These are phyloP conservation scores for Acleris laterana DNA, from an alignment of 2,888 invertebrate genomes.

Conservation along the genomic window DNA sequence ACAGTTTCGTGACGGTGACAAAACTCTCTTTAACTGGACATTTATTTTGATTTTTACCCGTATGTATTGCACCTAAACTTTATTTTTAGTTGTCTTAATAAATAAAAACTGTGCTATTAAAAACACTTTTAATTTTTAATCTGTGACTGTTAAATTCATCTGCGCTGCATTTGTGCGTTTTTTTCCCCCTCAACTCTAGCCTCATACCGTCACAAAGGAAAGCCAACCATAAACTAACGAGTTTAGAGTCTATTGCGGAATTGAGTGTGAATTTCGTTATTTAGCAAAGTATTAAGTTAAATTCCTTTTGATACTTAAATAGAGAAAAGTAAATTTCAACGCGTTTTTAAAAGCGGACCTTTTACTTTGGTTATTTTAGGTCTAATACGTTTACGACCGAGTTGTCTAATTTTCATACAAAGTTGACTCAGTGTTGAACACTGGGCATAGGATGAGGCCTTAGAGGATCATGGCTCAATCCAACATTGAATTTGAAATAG, in stretches of 20 bases:
- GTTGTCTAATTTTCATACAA: neutral
- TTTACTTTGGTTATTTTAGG: slow-evolving; percentile 1
- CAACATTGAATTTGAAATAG: no score
- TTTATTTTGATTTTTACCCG: no score
- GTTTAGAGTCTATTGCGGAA: neutral
- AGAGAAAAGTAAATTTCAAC: slow-evolving; percentile 17
- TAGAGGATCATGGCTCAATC: no score
- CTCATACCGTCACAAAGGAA: slow-evolving; percentile 18
- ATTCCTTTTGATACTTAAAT: slow-evolving; percentile 34
- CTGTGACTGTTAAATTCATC: slow-evolving; percentile 31
- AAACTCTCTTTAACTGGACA: no score
- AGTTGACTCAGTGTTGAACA: neutral
- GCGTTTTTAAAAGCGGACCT: slow-evolving; percentile 26
- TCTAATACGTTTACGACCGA: neutral
- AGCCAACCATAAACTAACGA: neutral
- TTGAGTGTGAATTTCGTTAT: slow-evolving; percentile 3
- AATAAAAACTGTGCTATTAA: no score
- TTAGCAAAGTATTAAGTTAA: slow-evolving; percentile 30
- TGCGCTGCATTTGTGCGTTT: slow-evolving; percentile 28
- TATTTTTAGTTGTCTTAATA: no score
- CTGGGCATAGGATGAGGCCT: no score
- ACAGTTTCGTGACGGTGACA: no score
- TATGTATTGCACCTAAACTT: no score
- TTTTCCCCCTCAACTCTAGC: slow-evolving; percentile 26
- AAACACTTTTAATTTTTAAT: neutral